These are phyloP conservation scores for Atta cephalotes DNA, from an alignment of 1,140 invertebrate genomes.

Conservation along the genomic window DNA sequence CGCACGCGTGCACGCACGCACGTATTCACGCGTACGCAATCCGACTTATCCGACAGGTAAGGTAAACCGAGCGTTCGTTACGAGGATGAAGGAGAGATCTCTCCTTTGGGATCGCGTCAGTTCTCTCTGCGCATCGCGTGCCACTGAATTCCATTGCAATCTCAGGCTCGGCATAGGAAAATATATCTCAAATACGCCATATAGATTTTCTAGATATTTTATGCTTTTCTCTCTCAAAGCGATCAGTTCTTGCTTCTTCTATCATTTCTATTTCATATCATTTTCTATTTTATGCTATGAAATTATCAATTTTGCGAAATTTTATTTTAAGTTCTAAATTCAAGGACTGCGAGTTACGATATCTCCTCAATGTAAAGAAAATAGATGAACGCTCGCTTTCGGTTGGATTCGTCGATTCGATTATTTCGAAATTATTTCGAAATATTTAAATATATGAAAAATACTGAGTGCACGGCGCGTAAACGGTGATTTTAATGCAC, in stretches of 20 bases:
- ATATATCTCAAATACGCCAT: background rate
- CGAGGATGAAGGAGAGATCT: conserved; percentile 1
- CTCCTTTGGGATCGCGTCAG: conserved; percentile 12
- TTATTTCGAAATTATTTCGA: conserved; percentile 34
- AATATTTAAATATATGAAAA: conserved; percentile 32
- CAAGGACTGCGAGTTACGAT: background rate
- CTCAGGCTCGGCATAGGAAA: background rate
- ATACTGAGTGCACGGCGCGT: background rate
- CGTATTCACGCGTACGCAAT: background rate
- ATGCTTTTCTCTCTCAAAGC: background rate
- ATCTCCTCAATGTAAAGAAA: background rate
- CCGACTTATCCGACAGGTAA: conserved; percentile 16
- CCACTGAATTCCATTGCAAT: conserved; percentile 32
- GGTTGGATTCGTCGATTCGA: background rate
- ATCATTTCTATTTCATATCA: no score
- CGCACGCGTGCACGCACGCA: background rate
- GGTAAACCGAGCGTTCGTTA: conserved; percentile 23
- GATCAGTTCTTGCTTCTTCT: background rate
- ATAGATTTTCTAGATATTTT: background rate
- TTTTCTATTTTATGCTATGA: background rate
- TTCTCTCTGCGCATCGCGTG: background rate
- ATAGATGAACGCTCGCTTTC: background rate
- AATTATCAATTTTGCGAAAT: conserved; percentile 7
- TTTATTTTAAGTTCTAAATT: background rate
- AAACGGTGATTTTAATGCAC: conserved; percentile 54